Percentiles rank a stretch among this genome's conserved stretches.
phyloP scores from a whole-genome alignment of 2,888 invertebrate species.

The Trichogramma evanescens region DNA sequence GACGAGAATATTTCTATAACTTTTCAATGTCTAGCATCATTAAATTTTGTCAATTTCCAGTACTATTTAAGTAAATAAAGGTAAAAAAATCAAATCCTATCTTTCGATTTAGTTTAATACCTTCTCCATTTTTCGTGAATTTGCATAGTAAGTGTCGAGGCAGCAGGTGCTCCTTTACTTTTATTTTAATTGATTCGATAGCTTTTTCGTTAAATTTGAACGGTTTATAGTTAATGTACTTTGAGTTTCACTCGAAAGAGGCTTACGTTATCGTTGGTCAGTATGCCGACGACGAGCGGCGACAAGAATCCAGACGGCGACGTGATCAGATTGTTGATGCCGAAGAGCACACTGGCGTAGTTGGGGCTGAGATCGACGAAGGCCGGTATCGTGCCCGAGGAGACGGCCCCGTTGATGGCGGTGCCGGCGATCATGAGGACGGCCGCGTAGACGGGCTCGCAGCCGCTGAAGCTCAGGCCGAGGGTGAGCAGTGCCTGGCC shows the following conservation, averaged over 20 bases:
- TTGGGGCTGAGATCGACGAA: slow-evolving; percentile 65
- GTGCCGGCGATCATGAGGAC: slow-evolving; percentile 58
- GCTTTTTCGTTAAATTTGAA: neutral
- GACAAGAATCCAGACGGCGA: slow-evolving; percentile 58
- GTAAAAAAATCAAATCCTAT: too few species aligned
- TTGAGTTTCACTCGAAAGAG: slow-evolving; percentile 1
- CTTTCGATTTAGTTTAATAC: too few species aligned
- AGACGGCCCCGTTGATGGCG: slow-evolving; percentile 60
- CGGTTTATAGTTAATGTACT: neutral
- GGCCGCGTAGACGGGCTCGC: slow-evolving; percentile 55
- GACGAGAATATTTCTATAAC: too few species aligned
- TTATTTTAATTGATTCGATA: too few species aligned
- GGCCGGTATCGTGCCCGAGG: slow-evolving; percentile 60
- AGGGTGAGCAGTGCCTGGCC: slow-evolving; percentile 58
- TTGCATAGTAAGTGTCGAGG: too few species aligned
- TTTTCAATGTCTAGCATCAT: too few species aligned
- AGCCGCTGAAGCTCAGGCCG: slow-evolving; percentile 59
- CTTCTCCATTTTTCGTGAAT: too few species aligned
- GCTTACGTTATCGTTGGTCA: slow-evolving; percentile 60
- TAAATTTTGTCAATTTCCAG: too few species aligned
- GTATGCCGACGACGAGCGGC: slow-evolving; percentile 55
- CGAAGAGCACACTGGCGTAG: slow-evolving; percentile 55
- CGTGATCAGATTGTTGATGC: slow-evolving; percentile 56
- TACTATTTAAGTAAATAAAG: too few species aligned
- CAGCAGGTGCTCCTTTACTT: too few species aligned